Conservation (phyloP, 2,797 vertebrate genomes). For the Halcyon smyrnensis region DNA sequence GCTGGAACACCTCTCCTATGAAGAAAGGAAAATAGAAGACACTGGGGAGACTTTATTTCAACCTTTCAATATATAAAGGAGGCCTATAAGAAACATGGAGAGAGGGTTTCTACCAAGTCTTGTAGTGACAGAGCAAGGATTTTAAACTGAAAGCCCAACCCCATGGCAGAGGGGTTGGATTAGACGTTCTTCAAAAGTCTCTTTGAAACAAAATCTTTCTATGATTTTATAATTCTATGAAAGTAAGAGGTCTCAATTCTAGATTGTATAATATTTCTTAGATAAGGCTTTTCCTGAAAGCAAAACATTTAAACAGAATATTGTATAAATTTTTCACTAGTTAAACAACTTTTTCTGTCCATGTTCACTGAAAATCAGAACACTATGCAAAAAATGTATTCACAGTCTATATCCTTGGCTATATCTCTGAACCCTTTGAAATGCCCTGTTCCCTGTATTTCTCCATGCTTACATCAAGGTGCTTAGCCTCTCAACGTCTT, state of each 20-base stretch:
- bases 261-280: not conserved
- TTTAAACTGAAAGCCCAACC: no score
- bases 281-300: not conserved
- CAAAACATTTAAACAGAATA: not conserved
- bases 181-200: not conserved
- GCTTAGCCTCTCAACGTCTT: not conserved
- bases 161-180: not conserved
- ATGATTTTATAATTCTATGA: not conserved
- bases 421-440: not conserved
- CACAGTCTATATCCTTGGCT: not conserved
- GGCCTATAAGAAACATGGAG: not conserved
- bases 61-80: not conserved
- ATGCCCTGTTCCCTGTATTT: not conserved
- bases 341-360: not conserved
- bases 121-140: no score
- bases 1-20: not conserved
- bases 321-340: not conserved
- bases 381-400: not conserved
- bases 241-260: not conserved
- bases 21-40: not conserved
- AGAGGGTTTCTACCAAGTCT: not conserved
- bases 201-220: not conserved
- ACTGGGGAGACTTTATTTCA: not conserved
- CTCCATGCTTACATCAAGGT: not conserved
- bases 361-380: not conserved